These are phyloP conservation scores for Esox lucius DNA, from an alignment of 2,797 vertebrate genomes.

Conservation along the genomic window DNA sequence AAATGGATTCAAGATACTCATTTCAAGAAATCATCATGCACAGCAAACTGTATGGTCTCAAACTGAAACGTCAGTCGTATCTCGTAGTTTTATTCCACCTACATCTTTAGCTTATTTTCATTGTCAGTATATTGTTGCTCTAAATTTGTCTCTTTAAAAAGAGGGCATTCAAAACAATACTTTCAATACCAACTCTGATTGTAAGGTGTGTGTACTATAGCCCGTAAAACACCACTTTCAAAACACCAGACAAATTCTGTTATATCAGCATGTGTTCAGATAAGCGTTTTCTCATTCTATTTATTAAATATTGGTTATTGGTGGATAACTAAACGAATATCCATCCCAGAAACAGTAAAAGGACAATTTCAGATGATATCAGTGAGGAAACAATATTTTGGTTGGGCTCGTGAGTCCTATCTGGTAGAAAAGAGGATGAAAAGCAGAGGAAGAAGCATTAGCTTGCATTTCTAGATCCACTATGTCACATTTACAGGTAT, in stretches of 20 bases:
- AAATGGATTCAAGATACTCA: conserved; percentile 29
- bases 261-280: too few species aligned
- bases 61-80: not conserved
- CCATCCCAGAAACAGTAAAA: too few species aligned
- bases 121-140: not conserved
- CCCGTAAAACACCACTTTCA: not conserved
- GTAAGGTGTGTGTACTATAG: not conserved
- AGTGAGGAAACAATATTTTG: too few species aligned
- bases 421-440: not conserved
- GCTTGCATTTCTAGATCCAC: not conserved
- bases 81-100: not conserved
- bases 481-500: not conserved
- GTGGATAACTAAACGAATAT: too few species aligned
- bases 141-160: not conserved
- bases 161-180: not conserved
- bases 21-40: conserved; percentile 20
- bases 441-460: not conserved
- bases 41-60: conserved; percentile 20
- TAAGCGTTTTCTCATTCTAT: too few species aligned
- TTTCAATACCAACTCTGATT: not conserved
- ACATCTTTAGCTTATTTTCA: not conserved
- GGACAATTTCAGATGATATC: too few species aligned
- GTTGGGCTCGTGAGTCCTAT: too few species aligned
- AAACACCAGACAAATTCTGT: not conserved
- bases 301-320: too few species aligned